Base-by-base conservation (phyloP, 1,140 invertebrate species). In the Aradophagus sp. region DNA sequence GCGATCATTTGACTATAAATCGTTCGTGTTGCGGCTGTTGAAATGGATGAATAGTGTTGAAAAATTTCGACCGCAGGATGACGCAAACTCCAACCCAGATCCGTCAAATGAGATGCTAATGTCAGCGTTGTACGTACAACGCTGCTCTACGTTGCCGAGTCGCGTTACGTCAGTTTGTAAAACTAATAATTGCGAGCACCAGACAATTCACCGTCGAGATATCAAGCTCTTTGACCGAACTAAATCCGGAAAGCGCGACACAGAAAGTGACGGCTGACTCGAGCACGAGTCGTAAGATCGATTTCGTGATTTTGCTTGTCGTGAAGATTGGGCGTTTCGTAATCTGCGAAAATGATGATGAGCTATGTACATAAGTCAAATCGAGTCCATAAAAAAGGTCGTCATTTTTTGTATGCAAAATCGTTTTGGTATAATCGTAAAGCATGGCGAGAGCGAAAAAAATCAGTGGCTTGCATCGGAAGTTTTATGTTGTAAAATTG, bases 21-120 rank as follows among this genome's bases (percentile, higher is more conserved):
- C n/a, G n/a, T n/a, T n/a, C n/a, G n/a, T n/a, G n/a, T n/a, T n/a
- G n/a, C n/a, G n/a, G n/a, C n/a, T n/a, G n/a, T n/a, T n/a, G n/a
- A n/a, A n/a, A n/a, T n/a, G n/a, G n/a, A n/a, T n/a, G n/a, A n/a
- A n/a, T n/a, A n/a, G n/a, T n/a, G n/a, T n/a, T n/a, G n/a, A n/a
- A n/a, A n/a, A n/a, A n/a, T n/a, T n/a, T n/a, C n/a, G n/a, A n/a
- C n/a, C n/a, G n/a, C n/a, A n/a, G n/a, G 38, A 45, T 78, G 75
- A 78, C 47, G 75, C 56, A 80, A 80, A 27, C 26, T 26, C 75
- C 74, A 83, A 81, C 80, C 81, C 65, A 83, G 80, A 82, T 82
- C 79, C 77, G 81, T 81, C 80, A 77, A 66, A 23, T 56, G 72
- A 31, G 47, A 52, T 55, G 63, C 52, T 58, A 39, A 45, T 41